These are phyloP conservation scores for Hypselothyrea guttata DNA, from an alignment of 2,888 invertebrate species.

Conservation along the genomic window DNA sequence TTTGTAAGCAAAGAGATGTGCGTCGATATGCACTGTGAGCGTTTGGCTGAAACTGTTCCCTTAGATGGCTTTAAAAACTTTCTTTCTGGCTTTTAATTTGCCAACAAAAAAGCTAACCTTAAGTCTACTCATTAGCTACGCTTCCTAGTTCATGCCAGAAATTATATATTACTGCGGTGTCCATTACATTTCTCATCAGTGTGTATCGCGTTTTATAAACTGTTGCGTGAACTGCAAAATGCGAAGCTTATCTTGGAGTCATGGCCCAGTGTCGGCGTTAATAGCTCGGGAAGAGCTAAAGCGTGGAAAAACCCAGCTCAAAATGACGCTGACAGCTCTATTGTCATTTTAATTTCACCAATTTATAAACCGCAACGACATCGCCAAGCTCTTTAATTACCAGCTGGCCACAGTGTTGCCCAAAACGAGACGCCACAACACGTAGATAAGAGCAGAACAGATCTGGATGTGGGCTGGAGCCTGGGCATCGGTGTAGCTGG, in stretches of 20 bases:
- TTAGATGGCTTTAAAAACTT: no score
- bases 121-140: no score
- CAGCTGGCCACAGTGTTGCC: slow-evolving; percentile 51
- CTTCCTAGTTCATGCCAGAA: background rate
- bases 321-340: slow-evolving; percentile 69
- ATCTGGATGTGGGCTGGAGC: slow-evolving; percentile 8
- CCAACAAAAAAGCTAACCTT: no score
- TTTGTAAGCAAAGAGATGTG: no score
- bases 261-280: slow-evolving; percentile 11
- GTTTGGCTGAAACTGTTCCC: no score
- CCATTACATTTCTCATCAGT: slow-evolving; percentile 11
- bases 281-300: slow-evolving; percentile 10
- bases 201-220: slow-evolving; percentile 13
- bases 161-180: background rate
- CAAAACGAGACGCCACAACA: slow-evolving; percentile 43
- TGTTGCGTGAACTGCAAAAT: slow-evolving; percentile 23
- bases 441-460: slow-evolving; percentile 58
- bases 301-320: slow-evolving; percentile 54
- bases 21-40: no score
- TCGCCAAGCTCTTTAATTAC: slow-evolving; percentile 65
- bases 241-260: slow-evolving; percentile 28
- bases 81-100: no score
- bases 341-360: slow-evolving; percentile 70
- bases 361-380: slow-evolving; percentile 65
- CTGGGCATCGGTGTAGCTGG: background rate